Conservation (phyloP, 2,888 invertebrate species). For the Acrocyrtus sp. region DNA sequence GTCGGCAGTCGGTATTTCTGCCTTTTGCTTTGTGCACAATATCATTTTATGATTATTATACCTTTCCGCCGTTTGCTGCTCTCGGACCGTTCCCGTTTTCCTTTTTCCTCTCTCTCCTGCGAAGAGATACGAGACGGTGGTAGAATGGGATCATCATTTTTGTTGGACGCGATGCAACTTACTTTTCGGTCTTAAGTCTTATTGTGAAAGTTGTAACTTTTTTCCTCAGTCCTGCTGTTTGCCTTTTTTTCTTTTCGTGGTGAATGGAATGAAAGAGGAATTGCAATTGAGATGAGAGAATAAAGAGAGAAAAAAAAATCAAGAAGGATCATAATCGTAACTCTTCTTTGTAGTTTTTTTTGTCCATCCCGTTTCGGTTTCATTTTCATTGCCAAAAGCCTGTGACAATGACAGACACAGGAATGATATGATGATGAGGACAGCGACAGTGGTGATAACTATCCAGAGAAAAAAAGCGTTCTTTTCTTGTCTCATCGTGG, state of each 20-base stretch:
- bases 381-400: not conserved
- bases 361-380: slow-evolving; percentile 20
- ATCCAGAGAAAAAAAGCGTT: too few relatives aligned
- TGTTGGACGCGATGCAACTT: too few relatives aligned
- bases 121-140: slow-evolving; percentile 12
- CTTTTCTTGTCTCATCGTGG: slow-evolving; percentile 11
- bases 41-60: slow-evolving; percentile 53
- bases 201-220: too few relatives aligned
- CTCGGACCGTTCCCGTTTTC: not conserved
- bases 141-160: too few relatives aligned
- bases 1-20: not conserved
- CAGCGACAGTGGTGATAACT: too few relatives aligned
- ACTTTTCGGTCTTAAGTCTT: too few relatives aligned
- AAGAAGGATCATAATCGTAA: slow-evolving; percentile 42
- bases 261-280: slow-evolving; percentile 20
- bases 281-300: slow-evolving; percentile 15
- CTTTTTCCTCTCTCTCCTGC: not conserved
- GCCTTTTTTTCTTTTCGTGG: slow-evolving; percentile 1
- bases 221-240: too few relatives aligned
- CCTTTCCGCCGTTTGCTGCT: slow-evolving; percentile 30
- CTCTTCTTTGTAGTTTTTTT: slow-evolving; percentile 46
- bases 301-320: not conserved
- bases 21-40: slow-evolving; percentile 30
- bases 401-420: slow-evolving; percentile 30
- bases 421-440: slow-evolving; percentile 41